Evolutionary conservation across 2,113 vertebrate species (phyloP).

Genomic region (Thymallus thymallus): DNA sequence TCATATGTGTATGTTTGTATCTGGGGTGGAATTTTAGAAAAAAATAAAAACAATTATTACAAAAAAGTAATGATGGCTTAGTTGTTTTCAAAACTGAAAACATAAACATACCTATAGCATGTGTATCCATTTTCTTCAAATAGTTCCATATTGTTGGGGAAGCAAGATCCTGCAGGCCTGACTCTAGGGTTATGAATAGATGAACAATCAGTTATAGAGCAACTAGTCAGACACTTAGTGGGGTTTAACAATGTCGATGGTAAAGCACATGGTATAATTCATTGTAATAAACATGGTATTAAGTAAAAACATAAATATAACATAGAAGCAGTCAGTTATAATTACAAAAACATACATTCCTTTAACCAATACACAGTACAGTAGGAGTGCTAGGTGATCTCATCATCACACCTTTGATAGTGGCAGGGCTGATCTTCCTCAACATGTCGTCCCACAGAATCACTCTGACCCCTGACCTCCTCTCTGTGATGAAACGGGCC

Average conservation of each 20-base stretch:
- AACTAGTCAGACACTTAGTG: not conserved
- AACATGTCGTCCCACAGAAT: constrained; percentile 80
- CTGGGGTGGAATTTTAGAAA: not conserved
- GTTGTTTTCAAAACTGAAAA: not conserved
- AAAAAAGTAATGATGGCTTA: too few species aligned
- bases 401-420: constrained; percentile 60
- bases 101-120: constrained; percentile 34
- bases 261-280: too few species aligned
- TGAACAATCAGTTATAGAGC: not conserved
- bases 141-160: constrained; percentile 60
- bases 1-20: too few species aligned
- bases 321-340: not conserved
- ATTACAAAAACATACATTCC: not conserved
- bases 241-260: too few species aligned
- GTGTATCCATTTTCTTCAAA: constrained; percentile 20
- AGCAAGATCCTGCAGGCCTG: constrained; percentile 33
- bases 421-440: constrained; percentile 53
- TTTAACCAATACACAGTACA: too few species aligned
- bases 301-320: too few species aligned
- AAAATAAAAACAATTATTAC: too few species aligned
- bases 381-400: too few species aligned
- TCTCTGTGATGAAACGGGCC: constrained; percentile 50
- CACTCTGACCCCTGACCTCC: constrained; percentile 48
- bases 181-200: constrained; percentile 37
- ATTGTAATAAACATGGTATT: too few species aligned